Base-by-base conservation (phyloP, 2,113 vertebrate species). In the Epinephelus moara region DNA sequence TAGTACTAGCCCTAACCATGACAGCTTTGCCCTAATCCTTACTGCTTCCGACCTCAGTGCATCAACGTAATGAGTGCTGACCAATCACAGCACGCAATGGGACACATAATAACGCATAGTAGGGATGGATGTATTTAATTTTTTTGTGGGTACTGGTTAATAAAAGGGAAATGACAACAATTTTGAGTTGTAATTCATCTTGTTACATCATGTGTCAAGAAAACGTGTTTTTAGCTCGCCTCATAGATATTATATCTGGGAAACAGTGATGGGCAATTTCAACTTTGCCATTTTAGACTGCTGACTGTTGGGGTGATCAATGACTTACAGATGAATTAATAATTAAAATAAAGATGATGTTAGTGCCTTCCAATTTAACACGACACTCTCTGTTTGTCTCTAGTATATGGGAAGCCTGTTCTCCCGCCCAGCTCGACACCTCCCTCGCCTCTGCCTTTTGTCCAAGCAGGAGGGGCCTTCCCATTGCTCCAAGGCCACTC, bases 321-420 rank as follows among this genome's bases (percentile, higher is more conserved):
- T 60, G 9, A 42, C 27, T 2, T 0, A 13, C 9, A 23, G 14
- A 15, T 57, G 6, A 72, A 57, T 37, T 10, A 0, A 12, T 45
- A 19, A 40, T 50, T 18, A 47, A 37, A 61, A 17, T 42, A 53
- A 17, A 56, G 21, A 42, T 33, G 19, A 30, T 75, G 33, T 71
- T 19, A 50, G 0, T 40, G 8, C 11, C 2, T 25, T 25, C 13
- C 27, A 13, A 7, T 57, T 52, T 30, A 50, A 73, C 25, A 18
- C 23, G 7, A 6, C 7, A 4, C 6, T 68, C 13, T 83, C 45
- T 66, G 53, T 30, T 79, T 85, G 37, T 50, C 57, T 83, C 33
- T 3, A 95, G 94, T 95, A 7, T 95, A 95, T 0, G 94, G 94
- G 77, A 95, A 95, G 79, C 94, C 94, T 37, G 91, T 95, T 47